These are phyloP conservation scores for Cyphomyrus plagiostoma DNA, from an alignment of 2,113 vertebrate genomes.

Conservation along the genomic window DNA sequence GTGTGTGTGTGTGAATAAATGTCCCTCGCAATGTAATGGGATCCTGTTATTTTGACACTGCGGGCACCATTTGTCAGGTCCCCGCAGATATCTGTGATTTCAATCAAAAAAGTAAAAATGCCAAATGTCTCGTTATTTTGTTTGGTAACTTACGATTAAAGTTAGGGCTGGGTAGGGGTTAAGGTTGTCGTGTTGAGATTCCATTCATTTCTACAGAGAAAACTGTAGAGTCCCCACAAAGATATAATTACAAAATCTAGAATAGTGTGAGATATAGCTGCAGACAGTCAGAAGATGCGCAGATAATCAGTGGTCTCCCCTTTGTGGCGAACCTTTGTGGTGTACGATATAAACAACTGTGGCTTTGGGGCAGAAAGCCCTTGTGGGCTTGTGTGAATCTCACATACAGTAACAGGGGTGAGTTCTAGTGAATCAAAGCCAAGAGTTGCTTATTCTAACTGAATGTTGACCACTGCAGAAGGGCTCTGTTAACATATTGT, in stretches of 20 bases:
- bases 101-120: too few species aligned
- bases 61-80: too few species aligned
- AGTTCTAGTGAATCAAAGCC: not conserved
- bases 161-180: too few species aligned
- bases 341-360: not conserved
- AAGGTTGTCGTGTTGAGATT: too few species aligned
- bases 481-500: not conserved
- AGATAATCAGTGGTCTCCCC: not conserved
- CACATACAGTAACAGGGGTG: not conserved
- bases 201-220: too few species aligned
- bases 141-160: too few species aligned
- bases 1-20: too few species aligned
- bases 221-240: too few species aligned
- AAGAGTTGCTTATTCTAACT: not conserved
- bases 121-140: too few species aligned
- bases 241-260: not conserved
- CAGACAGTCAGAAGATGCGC: not conserved
- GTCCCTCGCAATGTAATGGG: too few species aligned
- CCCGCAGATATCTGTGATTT: too few species aligned
- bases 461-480: not conserved
- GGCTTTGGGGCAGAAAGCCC: not conserved
- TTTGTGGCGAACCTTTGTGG: not conserved
- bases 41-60: too few species aligned
- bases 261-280: not conserved
- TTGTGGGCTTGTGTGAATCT: not conserved